Evolutionary conservation across 2,888 invertebrate genomes (phyloP).

Genomic region (Halictus ligatus): DNA sequence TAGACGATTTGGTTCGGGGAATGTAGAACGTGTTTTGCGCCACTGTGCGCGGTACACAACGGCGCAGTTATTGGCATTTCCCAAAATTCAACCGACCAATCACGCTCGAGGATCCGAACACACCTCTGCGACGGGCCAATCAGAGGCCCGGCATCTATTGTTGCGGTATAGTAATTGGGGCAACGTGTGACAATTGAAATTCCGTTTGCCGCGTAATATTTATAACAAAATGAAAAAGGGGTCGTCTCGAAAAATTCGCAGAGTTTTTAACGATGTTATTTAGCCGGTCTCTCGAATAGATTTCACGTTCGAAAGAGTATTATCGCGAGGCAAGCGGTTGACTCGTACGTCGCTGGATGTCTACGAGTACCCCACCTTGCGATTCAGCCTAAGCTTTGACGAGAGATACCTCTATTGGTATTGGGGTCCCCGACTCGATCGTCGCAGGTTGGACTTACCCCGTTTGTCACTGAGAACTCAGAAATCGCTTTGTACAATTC

Average conservation of each 20-base stretch:
- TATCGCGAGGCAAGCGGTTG: slow-evolving; percentile 57
- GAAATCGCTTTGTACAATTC: slow-evolving; percentile 31
- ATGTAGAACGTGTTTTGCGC: slow-evolving; percentile 50
- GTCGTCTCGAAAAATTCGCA: slow-evolving; percentile 23
- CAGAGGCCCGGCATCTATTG: slow-evolving; percentile 15
- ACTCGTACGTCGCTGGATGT: slow-evolving; percentile 64
- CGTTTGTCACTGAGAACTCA: slow-evolving; percentile 55
- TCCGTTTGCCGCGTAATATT: slow-evolving; percentile 55
- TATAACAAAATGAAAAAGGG: slow-evolving; percentile 36
- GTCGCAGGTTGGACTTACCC: slow-evolving; percentile 72
- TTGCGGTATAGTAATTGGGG: slow-evolving; percentile 56
- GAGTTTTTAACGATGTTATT: slow-evolving; percentile 24
- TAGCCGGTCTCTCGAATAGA: neutral
- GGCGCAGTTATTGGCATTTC: slow-evolving; percentile 65
- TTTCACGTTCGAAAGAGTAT: slow-evolving; percentile 9
- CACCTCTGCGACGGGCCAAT: slow-evolving; percentile 69
- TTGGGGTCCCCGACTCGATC: slow-evolving; percentile 75
- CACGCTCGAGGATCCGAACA: slow-evolving; percentile 46
- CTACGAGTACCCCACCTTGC: slow-evolving; percentile 65
- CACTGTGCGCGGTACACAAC: slow-evolving; percentile 54
- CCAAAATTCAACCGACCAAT: slow-evolving; percentile 65
- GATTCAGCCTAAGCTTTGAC: slow-evolving; percentile 65
- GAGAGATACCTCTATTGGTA: slow-evolving; percentile 64
- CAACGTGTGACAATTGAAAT: slow-evolving; percentile 71
- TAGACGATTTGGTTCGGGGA: slow-evolving; percentile 28